Evolutionary conservation across 23 tunicate genomes (phyloP).

Genomic region (Clavelina lepadiformis): DNA sequence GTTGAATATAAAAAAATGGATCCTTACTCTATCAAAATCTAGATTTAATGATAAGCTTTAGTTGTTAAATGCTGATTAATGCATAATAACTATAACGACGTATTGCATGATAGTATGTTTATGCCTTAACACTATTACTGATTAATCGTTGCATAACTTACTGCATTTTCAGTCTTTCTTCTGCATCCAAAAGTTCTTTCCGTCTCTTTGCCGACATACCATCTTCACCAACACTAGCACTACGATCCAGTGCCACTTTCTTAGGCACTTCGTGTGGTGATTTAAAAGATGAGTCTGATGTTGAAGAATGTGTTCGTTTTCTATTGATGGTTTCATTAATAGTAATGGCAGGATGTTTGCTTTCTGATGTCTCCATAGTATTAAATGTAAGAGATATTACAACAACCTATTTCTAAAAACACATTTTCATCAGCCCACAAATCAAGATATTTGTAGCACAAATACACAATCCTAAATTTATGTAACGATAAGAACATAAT

Average conservation of each 20-base stretch:
- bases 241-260: slow-evolving; percentile 30
- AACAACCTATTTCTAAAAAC: too few relatives aligned
- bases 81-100: too few relatives aligned
- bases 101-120: too few relatives aligned
- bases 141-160: slow-evolving; percentile 29
- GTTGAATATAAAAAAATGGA: too few relatives aligned
- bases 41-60: too few relatives aligned
- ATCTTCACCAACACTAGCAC: slow-evolving; percentile 52
- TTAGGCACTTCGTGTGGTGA: slow-evolving; percentile 37
- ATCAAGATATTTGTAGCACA: too few relatives aligned
- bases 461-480: too few relatives aligned
- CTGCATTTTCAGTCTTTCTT: slow-evolving; percentile 91
- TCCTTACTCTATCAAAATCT: too few relatives aligned
- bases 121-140: too few relatives aligned
- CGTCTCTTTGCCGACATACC: slow-evolving; percentile 47
- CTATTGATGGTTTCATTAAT: slow-evolving; percentile 9
- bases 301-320: slow-evolving; percentile 39
- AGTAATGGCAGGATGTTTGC: neutral
- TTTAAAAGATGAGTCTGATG: slow-evolving; percentile 55
- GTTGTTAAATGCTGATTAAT: too few relatives aligned
- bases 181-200: slow-evolving; percentile 52
- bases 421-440: too few relatives aligned
- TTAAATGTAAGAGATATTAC: neutral
- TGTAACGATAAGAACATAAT: too few relatives aligned
- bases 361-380: neutral